Conservation (phyloP, 2,888 invertebrate genomes). For the Lampropteryx suffumata region DNA sequence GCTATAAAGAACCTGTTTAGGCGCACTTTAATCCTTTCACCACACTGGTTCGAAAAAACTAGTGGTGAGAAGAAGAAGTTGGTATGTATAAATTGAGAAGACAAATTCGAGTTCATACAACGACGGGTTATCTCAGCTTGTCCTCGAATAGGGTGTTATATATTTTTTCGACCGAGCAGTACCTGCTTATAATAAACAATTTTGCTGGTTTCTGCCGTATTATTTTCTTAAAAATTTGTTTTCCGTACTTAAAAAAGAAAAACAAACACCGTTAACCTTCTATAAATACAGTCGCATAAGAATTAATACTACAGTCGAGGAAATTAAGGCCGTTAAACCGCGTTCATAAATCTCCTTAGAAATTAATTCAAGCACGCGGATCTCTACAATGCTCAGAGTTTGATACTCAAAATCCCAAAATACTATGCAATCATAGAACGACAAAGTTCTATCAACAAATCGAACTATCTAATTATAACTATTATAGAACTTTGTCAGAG, state of each 20-base stretch:
- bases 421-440: conserved; percentile 37
- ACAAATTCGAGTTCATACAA: no score
- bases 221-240: neutral
- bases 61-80: no score
- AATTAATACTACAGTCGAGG: conserved; percentile 25
- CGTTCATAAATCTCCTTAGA: conserved; percentile 41
- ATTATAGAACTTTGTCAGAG: conserved; percentile 52
- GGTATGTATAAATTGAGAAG: no score
- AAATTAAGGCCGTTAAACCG: conserved; percentile 36
- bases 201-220: neutral
- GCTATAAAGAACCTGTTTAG: no score
- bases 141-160: no score
- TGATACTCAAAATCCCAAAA: conserved; percentile 49
- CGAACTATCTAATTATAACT: conserved; percentile 36
- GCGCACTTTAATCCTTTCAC: no score
- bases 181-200: neutral
- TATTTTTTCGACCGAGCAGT: no score
- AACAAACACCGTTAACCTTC: conserved; percentile 22
- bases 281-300: conserved; percentile 18
- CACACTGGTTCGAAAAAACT: no score
- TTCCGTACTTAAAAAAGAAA: conserved; percentile 18
- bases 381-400: conserved; percentile 44
- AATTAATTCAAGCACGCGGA: conserved; percentile 44
- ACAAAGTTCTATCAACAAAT: conserved; percentile 42
- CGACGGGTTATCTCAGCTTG: no score